A percentile compares a stretch with the other conserved stretches of the same genome.
These are phyloP conservation scores for Pachydiplax longipennis DNA, from an alignment of 2,888 invertebrate species.

Conservation along the genomic window DNA sequence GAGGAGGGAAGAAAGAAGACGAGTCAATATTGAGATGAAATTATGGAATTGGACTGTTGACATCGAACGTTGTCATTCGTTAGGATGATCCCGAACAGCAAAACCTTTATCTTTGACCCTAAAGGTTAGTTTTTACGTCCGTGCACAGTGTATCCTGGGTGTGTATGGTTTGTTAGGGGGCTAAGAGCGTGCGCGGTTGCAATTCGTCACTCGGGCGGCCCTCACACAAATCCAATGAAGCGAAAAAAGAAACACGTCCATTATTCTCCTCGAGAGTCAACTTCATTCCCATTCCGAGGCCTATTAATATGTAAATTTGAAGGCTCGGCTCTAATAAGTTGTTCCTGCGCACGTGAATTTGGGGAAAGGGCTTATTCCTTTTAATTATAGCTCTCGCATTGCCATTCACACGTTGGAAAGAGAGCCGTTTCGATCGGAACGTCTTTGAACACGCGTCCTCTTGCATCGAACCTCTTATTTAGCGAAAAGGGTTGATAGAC, in stretches of 20 bases:
- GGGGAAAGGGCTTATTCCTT: background rate
- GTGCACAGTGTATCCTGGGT: no score
- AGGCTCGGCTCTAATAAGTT: constrained; percentile 24
- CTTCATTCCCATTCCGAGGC: constrained; percentile 13
- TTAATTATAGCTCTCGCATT: background rate
- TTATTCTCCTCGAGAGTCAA: constrained; percentile 13
- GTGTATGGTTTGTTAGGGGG: background rate
- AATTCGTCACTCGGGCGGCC: background rate
- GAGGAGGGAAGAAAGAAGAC: background rate
- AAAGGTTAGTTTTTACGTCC: no score
- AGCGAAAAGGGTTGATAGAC: background rate
- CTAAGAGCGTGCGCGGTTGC: background rate
- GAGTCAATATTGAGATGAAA: background rate
- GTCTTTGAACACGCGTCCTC: background rate
- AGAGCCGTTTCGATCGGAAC: background rate
- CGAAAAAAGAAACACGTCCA: constrained; percentile 1
- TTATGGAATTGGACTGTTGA: background rate
- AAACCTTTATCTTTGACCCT: background rate
- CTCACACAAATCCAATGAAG: background rate
- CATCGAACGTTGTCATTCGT: background rate
- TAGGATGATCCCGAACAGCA: no score
- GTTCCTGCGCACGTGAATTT: constrained; percentile 27
- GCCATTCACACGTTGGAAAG: background rate
- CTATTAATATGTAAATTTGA: constrained; percentile 42
- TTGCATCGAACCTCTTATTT: background rate